Percentiles rank a stretch among this genome's conserved stretches.
These are phyloP conservation scores for Hanleya hanleyi DNA, from an alignment of 2,888 invertebrate species.

Conservation along the genomic window DNA sequence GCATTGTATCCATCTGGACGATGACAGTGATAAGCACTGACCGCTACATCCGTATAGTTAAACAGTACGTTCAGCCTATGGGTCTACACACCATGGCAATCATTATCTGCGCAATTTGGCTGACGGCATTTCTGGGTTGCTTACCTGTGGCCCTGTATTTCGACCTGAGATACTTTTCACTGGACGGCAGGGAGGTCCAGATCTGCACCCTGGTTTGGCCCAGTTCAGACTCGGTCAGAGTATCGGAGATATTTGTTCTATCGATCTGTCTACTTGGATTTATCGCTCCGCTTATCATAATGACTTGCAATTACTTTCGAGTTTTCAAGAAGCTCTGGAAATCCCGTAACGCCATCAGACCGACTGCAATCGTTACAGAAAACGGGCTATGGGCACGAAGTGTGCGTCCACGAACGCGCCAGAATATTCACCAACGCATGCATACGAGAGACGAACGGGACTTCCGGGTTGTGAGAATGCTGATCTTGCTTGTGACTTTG, in stretches of 20 bases:
- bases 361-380: background rate
- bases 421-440: background rate
- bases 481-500: slow-evolving; percentile 48
- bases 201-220: slow-evolving; percentile 62
- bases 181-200: slow-evolving; percentile 29
- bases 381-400: background rate
- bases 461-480: slow-evolving; percentile 46
- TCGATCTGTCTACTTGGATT: slow-evolving; percentile 38
- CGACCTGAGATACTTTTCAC: slow-evolving; percentile 36
- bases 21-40: slow-evolving; percentile 60
- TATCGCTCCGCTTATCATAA: slow-evolving; percentile 42
- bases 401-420: background rate
- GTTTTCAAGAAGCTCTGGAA: slow-evolving; percentile 47
- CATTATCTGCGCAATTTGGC: slow-evolving; percentile 45
- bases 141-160: slow-evolving; percentile 52
- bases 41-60: slow-evolving; percentile 50
- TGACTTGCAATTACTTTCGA: slow-evolving; percentile 46
- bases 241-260: slow-evolving; percentile 39
- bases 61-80: slow-evolving; percentile 31
- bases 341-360: slow-evolving; percentile 32
- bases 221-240: slow-evolving; percentile 18
- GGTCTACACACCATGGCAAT: slow-evolving; percentile 33
- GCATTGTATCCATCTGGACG: slow-evolving; percentile 56
- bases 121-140: slow-evolving; percentile 33
- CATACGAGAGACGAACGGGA: slow-evolving; percentile 37